These are phyloP conservation scores for Lobophora halterata DNA, from an alignment of 2,888 invertebrate genomes.

Conservation along the genomic window DNA sequence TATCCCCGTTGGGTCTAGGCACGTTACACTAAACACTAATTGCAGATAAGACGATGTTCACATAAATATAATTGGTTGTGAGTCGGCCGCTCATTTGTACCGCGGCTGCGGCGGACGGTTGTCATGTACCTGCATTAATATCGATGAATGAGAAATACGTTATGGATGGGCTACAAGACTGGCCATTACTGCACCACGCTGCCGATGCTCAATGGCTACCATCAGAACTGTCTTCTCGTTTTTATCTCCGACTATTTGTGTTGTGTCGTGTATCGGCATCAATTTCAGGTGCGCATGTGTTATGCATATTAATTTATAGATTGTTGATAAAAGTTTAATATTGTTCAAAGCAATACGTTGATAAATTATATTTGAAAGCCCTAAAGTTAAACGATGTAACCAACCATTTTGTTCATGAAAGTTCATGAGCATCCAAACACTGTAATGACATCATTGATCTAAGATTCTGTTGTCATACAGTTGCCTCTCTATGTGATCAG, in stretches of 20 bases:
- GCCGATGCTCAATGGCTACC: slow-evolving; percentile 56
- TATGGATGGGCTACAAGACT: slow-evolving; percentile 76
- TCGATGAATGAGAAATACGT: slow-evolving; percentile 80
- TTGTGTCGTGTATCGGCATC: slow-evolving; percentile 52
- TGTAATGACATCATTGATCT: too few relatives aligned
- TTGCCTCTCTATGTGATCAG: too few relatives aligned
- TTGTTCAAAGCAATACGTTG: too few relatives aligned
- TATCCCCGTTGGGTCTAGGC: slow-evolving; percentile 35
- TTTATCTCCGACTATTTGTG: slow-evolving; percentile 66
- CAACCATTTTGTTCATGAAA: too few relatives aligned
- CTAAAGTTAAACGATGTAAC: too few relatives aligned
- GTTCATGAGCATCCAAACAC: too few relatives aligned
- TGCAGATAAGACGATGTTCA: slow-evolving; percentile 71
- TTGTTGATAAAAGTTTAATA: too few relatives aligned
- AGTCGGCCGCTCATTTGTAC: slow-evolving; percentile 74
- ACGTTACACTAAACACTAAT: slow-evolving; percentile 59
- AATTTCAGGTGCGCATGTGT: slow-evolving; percentile 40
- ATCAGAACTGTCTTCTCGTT: slow-evolving; percentile 61
- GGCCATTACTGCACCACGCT: slow-evolving; percentile 64
- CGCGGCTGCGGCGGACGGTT: slow-evolving; percentile 59
- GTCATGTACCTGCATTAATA: slow-evolving; percentile 77
- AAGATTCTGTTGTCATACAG: too few relatives aligned
- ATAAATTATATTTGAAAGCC: too few relatives aligned
- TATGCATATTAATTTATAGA: slow-evolving; percentile 4
- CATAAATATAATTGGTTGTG: slow-evolving; percentile 74